phyloP scores from a whole-genome alignment of 2,113 vertebrate species.

The Rhinogobius similis region DNA sequence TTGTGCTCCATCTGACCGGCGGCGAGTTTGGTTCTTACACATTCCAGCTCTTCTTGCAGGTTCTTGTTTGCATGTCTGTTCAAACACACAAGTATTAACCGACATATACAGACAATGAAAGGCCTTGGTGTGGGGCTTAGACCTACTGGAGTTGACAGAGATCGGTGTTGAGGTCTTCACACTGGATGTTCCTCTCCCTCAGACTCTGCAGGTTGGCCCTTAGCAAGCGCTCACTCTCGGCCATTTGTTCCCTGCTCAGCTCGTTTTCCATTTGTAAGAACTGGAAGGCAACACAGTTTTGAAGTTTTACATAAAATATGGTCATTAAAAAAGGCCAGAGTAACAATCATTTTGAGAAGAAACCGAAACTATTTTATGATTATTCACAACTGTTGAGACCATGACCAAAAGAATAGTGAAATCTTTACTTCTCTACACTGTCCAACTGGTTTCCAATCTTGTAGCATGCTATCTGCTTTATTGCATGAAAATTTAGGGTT shows the following conservation, averaged over 20 bases:
- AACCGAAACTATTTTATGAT: too few relatives aligned
- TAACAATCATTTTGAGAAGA: too few relatives aligned
- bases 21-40: slow-evolving; percentile 37
- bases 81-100: not conserved
- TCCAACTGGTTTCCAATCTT: too few relatives aligned
- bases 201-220: slow-evolving; percentile 75
- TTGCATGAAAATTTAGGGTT: too few relatives aligned
- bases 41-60: slow-evolving; percentile 66
- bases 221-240: slow-evolving; percentile 81
- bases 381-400: too few relatives aligned
- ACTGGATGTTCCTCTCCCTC: slow-evolving; percentile 81
- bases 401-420: too few relatives aligned
- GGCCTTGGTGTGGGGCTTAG: not conserved
- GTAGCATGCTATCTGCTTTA: too few relatives aligned
- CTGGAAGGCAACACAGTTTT: slow-evolving; percentile 60
- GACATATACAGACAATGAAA: not conserved
- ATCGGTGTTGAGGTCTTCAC: slow-evolving; percentile 81
- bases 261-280: slow-evolving; percentile 89
- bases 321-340: too few relatives aligned
- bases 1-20: slow-evolving; percentile 55
- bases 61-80: slow-evolving; percentile 58
- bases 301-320: not conserved
- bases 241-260: slow-evolving; percentile 80
- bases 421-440: too few relatives aligned
- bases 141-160: slow-evolving; percentile 80